Evolutionary conservation across 2,113 vertebrate genomes (phyloP), one percentile per base, ranked within the genome.

Genomic region (Mormyrus lacerda): DNA sequence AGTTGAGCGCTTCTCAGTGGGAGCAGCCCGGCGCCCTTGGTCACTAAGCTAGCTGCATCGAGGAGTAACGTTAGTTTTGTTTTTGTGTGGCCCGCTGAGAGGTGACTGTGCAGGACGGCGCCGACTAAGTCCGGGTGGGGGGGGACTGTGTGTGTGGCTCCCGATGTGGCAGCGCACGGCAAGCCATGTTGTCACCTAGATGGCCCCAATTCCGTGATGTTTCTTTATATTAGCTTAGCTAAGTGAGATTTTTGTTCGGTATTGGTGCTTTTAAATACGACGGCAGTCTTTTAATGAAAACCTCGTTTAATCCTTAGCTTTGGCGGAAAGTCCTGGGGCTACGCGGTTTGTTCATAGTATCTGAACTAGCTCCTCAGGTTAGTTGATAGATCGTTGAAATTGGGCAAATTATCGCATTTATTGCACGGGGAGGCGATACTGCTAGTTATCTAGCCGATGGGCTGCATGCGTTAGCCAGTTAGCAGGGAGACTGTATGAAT

Each of bases 1-100:
- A 79, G 51, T 92, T 91, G 92, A 93, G 94, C 19, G 65, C n/a
- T 42, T 42, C 21, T 10, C 79, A 2, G 44, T 45, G 24, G 44
- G 44, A 51, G 48, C 48, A 24, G 85, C 9, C 24, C 85, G 27
- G 48, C 85, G 85, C 48, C 45, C 48, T 53, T 31, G 45, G 24
- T 65, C 35, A 9, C 35, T 27, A 65, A 31, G 89, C 21, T 82
- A 50, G 35, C 24, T 42, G 39, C 51, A 55, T 9, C n/a, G 45
- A 10, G 53, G 53, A 58, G 50, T 87, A 42, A 35, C 19, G 50
- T 35, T 87, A 44, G 55, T 65, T 87, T 87, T 87, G 87, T 87
- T 87, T 87, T 87, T 65, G 44, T 88, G 45, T 85, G 27, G 45
- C 45, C 69, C 53, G 39, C 87, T 65, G 51, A 61, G 35, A 87